Conservation (phyloP, 2,888 invertebrate species). For the Temnothorax ravouxi region DNA sequence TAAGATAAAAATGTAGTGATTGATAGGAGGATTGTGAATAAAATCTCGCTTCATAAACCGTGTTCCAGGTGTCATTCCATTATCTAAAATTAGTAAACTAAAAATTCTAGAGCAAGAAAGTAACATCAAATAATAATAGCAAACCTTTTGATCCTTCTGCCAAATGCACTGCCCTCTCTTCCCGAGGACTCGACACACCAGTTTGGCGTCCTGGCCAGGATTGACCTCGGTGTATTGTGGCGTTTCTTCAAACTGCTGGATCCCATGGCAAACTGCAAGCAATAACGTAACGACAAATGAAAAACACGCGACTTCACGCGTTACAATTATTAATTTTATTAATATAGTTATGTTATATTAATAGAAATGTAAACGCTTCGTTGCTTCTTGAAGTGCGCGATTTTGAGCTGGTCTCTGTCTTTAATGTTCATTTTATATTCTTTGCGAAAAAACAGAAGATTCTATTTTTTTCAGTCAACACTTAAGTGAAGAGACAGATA, state of each 20-base stretch:
- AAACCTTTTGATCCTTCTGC: constrained; percentile 97
- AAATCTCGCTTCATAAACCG: background rate
- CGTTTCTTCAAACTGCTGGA: constrained; percentile 94
- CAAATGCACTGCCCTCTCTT: constrained; percentile 96
- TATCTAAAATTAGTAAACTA: background rate
- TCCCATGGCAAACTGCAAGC: constrained; percentile 89
- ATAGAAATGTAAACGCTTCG: background rate
- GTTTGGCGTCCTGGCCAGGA: constrained; percentile 94
- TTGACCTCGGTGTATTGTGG: constrained; percentile 96
- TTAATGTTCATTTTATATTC: constrained; percentile 31
- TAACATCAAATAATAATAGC: constrained; percentile 58
- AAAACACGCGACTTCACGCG: constrained; percentile 19
- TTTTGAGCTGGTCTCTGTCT: background rate
- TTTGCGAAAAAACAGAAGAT: background rate
- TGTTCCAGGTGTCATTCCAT: background rate
- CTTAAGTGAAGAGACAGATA: constrained; percentile 35
- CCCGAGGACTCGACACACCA: constrained; percentile 94
- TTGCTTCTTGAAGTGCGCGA: background rate
- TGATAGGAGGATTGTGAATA: background rate
- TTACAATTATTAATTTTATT: background rate
- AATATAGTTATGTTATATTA: background rate
- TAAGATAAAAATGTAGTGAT: background rate
- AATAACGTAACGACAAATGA: constrained; percentile 18
- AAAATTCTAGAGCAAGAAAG: background rate
- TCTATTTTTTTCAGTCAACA: constrained; percentile 42